phyloP scores from a whole-genome alignment of 30 jellyfish, hydroid and myxozoan species.

The Hydractinia echinata region DNA sequence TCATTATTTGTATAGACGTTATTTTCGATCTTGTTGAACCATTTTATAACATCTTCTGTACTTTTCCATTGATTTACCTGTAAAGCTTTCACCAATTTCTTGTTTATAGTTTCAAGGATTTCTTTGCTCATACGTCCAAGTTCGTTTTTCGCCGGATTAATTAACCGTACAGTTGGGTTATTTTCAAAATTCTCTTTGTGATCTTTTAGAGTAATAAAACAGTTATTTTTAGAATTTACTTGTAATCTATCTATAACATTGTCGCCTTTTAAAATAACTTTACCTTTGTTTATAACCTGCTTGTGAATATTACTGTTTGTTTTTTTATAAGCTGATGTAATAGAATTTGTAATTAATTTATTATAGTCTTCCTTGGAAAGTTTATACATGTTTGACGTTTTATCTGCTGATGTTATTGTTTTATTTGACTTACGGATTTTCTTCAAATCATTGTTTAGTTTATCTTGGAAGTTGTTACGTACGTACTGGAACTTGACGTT shows the following conservation, averaged over 20 bases:
- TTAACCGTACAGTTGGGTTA: constrained; percentile 4
- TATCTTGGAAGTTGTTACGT: constrained; percentile 20
- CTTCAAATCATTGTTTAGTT: constrained; percentile 30
- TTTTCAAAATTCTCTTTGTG: constrained; percentile 43
- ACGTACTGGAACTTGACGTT: constrained; percentile 22
- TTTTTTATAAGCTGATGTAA: constrained; percentile 36
- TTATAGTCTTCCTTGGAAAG: constrained; percentile 10
- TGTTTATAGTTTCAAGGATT: constrained; percentile 32
- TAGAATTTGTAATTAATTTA: constrained; percentile 26
- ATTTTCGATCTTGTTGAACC: too few relatives aligned
- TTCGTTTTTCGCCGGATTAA: constrained; percentile 19
- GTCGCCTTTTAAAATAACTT: constrained; percentile 21
- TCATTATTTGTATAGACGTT: too few relatives aligned
- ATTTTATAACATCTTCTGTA: too few relatives aligned
- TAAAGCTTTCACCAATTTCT: neutral
- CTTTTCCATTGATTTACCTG: too few relatives aligned
- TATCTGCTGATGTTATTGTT: constrained; percentile 37
- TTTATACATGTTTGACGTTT: constrained; percentile 36
- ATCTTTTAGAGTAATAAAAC: constrained; percentile 49
- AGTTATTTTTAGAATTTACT: constrained; percentile 15
- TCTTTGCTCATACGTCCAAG: neutral
- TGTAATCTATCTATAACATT: constrained; percentile 23
- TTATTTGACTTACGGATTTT: constrained; percentile 23
- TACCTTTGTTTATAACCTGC: constrained; percentile 12
- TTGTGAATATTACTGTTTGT: neutral